A percentile compares a stretch with the other conserved stretches of the same genome.
Evolutionary conservation across 2,113 vertebrate genomes (phyloP).

Genomic region (Pipa parva): DNA sequence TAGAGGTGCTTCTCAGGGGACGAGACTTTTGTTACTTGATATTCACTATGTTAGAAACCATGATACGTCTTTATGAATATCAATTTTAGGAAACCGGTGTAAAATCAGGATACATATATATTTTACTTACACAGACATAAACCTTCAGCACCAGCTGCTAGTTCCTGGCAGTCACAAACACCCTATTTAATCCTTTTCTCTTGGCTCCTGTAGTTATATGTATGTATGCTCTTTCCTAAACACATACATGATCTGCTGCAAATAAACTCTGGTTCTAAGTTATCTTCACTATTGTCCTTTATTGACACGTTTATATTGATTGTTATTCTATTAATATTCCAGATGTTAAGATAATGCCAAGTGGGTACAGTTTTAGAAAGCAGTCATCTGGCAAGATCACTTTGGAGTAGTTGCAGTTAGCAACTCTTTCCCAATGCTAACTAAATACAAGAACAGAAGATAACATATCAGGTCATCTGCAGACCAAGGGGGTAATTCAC

Average conservation of each 20-base stretch:
- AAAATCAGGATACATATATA: constrained; percentile 50
- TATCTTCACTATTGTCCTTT: constrained; percentile 34
- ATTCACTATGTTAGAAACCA: constrained; percentile 70
- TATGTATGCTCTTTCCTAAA: constrained; percentile 38
- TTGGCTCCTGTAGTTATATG: constrained; percentile 28
- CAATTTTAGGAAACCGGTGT: constrained; percentile 61
- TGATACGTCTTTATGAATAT: constrained; percentile 55
- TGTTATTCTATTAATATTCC: constrained; percentile 57
- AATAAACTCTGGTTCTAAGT: constrained; percentile 26
- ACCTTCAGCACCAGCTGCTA: constrained; percentile 19
- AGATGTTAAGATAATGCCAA: constrained; percentile 63
- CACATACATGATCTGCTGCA: constrained; percentile 21
- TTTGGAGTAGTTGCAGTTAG: constrained; percentile 47
- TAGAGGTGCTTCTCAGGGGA: constrained; percentile 80
- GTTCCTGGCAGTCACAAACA: constrained; percentile 15
- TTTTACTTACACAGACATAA: constrained; percentile 36
- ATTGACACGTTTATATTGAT: constrained; percentile 33
- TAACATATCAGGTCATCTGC: constrained; percentile 64
- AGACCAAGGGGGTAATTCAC: no score
- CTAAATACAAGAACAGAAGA: constrained; percentile 55
- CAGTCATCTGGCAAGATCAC: constrained; percentile 52
- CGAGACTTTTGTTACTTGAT: constrained; percentile 73
- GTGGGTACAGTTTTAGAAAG: constrained; percentile 53
- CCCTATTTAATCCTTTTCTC: constrained; percentile 39
- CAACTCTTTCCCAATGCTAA: constrained; percentile 14